Evolutionary conservation across 2,888 invertebrate genomes (phyloP), one percentile per base, ranked within the genome.

Genomic region (Rutpela maculata): DNA sequence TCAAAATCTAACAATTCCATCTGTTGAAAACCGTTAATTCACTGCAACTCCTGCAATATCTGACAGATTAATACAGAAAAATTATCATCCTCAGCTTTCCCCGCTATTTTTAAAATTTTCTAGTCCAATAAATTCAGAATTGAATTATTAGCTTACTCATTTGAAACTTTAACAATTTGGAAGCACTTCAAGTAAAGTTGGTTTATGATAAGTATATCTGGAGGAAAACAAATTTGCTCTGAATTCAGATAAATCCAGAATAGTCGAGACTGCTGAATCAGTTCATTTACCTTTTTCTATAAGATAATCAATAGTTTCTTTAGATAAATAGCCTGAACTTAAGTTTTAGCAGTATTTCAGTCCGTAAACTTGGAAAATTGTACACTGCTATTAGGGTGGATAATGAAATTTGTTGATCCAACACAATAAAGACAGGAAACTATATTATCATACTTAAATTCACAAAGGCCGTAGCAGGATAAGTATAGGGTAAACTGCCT

Each of bases 101-200:
- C 60, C 18, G 50, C 60, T 60, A 62, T 60, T 70, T 18, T 60
- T 15, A n/a, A 70, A 70, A 70, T 70, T 50, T 62, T 70, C 60
- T 22, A n/a, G 60, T 60, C 70, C 26, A 60, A n/a, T 62, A 60
- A 60, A 70, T 38, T n/a, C n/a, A 22, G 7, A 56, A 19, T 38
- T 60, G 43, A 70, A 70, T 38, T 62, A 70, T 70, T 60, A 60
- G 10, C 38, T 60, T 15, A 62, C 70, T 70, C 43, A 7, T 38
- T 60, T 43, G 15, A 10, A 70, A 70, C 60, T 70, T 70, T 19
- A 60, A 70, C 59, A 70, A 70, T 70, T 70, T 60, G 22, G 60
- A 70, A 62, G 43, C 70, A 50, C 68, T 69, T 69, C 68, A 57
- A 69, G 15, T 70, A 70, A 69, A 60, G 43, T 70, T 70, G 70